Conservation (phyloP, 2,113 vertebrate species). For the Raja brachyura region DNA sequence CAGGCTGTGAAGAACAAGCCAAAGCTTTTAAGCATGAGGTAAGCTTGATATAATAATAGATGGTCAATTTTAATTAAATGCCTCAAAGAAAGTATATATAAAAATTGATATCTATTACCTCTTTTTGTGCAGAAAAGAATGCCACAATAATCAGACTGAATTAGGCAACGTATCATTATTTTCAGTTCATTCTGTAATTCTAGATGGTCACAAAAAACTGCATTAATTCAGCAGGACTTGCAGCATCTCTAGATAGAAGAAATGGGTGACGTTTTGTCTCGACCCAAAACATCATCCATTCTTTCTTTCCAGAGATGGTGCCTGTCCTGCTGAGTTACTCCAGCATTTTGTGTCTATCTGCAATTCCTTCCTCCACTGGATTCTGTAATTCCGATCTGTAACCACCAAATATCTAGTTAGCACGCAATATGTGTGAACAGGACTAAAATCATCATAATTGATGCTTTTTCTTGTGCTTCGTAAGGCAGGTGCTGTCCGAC, state of each 20-base stretch:
- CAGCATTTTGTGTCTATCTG: too few relatives aligned
- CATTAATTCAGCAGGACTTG: too few relatives aligned
- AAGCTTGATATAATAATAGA: slow-evolving; percentile 39
- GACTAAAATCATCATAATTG: not conserved
- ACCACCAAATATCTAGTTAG: not conserved
- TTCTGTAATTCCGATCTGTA: not conserved
- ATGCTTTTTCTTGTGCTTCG: not conserved
- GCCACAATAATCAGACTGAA: not conserved
- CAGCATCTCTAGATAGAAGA: too few relatives aligned
- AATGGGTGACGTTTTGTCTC: too few relatives aligned
- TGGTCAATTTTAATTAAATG: not conserved
- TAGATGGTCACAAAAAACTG: too few relatives aligned
- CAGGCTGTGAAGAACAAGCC: slow-evolving; percentile 74
- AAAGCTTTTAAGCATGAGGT: slow-evolving; percentile 81
- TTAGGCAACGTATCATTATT: not conserved
- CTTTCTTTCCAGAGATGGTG: too few relatives aligned
- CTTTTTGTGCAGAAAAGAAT: not conserved
- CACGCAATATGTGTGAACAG: not conserved
- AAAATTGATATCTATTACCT: not conserved
- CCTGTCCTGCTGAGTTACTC: too few relatives aligned
- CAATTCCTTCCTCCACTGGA: too few relatives aligned
- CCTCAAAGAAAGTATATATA: not conserved
- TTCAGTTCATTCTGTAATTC: not conserved
- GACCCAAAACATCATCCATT: too few relatives aligned
- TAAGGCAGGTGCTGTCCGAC: not conserved